Percentiles rank a stretch among this genome's conserved stretches.
Conservation (phyloP, 2,888 invertebrate genomes). For the Clistopyga incitator region DNA sequence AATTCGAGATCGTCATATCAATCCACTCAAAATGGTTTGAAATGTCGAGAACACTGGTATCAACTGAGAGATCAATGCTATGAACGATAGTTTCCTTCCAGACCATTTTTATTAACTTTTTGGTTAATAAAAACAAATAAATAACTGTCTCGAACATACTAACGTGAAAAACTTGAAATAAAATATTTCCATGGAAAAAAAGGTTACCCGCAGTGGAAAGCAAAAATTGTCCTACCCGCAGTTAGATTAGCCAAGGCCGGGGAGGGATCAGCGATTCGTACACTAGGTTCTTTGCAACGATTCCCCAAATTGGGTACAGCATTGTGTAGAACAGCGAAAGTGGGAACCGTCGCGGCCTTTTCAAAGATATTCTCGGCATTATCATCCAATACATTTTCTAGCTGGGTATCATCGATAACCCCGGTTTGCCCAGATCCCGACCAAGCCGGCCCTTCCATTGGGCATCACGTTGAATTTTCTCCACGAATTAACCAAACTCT, state of each 20-base stretch:
- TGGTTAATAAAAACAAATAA: no score
- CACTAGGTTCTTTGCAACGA: constrained; percentile 6
- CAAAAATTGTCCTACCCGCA: constrained; percentile 33
- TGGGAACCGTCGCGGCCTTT: constrained; percentile 6
- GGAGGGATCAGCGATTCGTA: constrained; percentile 6
- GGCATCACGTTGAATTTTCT: constrained; percentile 31
- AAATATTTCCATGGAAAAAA: no score
- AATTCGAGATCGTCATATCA: no score
- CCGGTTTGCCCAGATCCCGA: constrained; percentile 9
- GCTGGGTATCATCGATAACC: constrained; percentile 17
- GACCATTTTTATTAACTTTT: no score
- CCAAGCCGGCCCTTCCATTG: constrained; percentile 23
- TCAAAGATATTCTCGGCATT: neutral
- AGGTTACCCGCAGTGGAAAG: no score
- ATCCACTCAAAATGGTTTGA: no score
- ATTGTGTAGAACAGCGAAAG: constrained; percentile 21
- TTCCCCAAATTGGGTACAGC: neutral
- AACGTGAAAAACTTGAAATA: no score
- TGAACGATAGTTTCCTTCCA: no score
- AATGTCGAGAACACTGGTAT: no score
- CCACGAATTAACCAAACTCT: constrained; percentile 2
- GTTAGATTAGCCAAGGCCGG: constrained; percentile 49
- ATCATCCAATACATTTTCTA: neutral
- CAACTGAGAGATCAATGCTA: no score
- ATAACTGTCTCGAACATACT: no score